Conservation (phyloP, 2,113 vertebrate species). For the Hemicordylus capensis region DNA sequence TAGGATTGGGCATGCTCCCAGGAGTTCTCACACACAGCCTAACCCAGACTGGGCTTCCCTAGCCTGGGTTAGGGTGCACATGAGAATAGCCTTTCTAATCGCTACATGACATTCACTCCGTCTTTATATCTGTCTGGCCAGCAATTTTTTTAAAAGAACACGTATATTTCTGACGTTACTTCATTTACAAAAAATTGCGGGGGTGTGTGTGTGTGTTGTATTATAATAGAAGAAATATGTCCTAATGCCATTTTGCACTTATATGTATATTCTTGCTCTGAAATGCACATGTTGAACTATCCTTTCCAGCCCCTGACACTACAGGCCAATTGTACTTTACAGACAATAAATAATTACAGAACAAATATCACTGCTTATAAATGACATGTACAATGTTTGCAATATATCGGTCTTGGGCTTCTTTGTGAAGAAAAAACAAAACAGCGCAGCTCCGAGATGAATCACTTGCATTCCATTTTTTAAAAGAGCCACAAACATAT, state of each 20-base stretch:
- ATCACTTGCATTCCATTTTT: constrained; percentile 9
- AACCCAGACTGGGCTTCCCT: no score
- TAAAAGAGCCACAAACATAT: constrained; percentile 43
- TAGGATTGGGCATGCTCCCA: no score
- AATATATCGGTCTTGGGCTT: not conserved
- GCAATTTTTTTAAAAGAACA: no score
- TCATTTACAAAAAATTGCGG: constrained; percentile 49
- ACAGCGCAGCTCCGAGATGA: not conserved
- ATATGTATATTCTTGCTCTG: not conserved
- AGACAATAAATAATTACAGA: not conserved
- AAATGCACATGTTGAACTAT: not conserved
- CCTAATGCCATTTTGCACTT: not conserved
- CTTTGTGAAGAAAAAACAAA: not conserved
- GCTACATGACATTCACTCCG: no score
- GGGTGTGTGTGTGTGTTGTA: no score
- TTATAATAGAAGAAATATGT: constrained; percentile 47
- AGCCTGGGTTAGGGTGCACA: no score
- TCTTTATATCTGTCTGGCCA: no score
- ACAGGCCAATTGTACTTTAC: not conserved
- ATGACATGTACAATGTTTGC: not conserved
- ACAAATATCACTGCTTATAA: not conserved
- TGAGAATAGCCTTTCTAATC: no score
- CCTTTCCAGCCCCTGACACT: not conserved
- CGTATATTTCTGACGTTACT: constrained; percentile 37
- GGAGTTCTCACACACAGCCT: no score